Evolutionary conservation across 2,113 vertebrate species (phyloP).

Genomic region (Phyllostomus discolor): DNA sequence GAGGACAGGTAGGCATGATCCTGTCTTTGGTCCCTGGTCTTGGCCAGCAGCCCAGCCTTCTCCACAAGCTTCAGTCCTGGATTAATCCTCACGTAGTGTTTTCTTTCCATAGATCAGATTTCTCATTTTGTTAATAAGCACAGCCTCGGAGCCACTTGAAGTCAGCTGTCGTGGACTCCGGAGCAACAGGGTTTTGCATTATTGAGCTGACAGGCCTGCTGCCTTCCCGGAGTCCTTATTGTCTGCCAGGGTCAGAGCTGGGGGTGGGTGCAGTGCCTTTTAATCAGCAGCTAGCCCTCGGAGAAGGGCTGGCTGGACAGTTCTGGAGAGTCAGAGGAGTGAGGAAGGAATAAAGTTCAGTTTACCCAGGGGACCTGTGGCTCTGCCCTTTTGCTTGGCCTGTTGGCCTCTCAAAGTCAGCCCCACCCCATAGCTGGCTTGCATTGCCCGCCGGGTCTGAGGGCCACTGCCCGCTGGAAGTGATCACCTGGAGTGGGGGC

Average conservation of each 20-base stretch:
- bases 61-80: slow-evolving; percentile 75
- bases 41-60: slow-evolving; percentile 78
- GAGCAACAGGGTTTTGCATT: slow-evolving; percentile 78
- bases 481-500: not conserved
- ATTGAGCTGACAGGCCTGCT: slow-evolving; percentile 75
- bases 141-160: slow-evolving; percentile 75
- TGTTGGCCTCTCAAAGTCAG: slow-evolving; percentile 37
- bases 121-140: slow-evolving; percentile 85
- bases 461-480: not conserved
- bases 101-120: slow-evolving; percentile 83
- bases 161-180: slow-evolving; percentile 81
- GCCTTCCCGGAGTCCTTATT: slow-evolving; percentile 64
- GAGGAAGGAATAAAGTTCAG: slow-evolving; percentile 70
- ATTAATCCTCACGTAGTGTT: slow-evolving; percentile 82
- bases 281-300: slow-evolving; percentile 63
- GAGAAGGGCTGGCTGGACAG: slow-evolving; percentile 67
- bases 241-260: slow-evolving; percentile 57
- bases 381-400: slow-evolving; percentile 34
- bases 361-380: slow-evolving; percentile 67
- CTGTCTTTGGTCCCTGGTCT: slow-evolving; percentile 55
- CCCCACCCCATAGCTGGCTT: not conserved
- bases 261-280: slow-evolving; percentile 43
- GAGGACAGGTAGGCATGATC: slow-evolving; percentile 76
- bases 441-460: slow-evolving; percentile 3
- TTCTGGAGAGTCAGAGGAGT: slow-evolving; percentile 56